A percentile compares a stretch with the other conserved stretches of the same genome.
Evolutionary conservation across 2,888 invertebrate genomes (phyloP).

Genomic region (Muscina levida): DNA sequence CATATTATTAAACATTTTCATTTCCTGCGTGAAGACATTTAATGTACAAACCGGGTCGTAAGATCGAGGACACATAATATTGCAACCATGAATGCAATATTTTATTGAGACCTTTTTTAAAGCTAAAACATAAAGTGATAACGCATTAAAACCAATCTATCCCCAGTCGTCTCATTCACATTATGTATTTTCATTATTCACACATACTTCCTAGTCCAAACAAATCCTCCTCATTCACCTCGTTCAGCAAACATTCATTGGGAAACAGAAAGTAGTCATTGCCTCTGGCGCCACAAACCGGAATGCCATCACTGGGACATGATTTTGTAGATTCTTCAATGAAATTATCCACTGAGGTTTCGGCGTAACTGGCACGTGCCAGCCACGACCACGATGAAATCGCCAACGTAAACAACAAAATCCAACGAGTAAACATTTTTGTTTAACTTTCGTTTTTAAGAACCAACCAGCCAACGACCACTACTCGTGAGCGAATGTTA

Average conservation of each 20-base stretch:
- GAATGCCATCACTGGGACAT: slow-evolving; percentile 70
- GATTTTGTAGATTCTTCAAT: slow-evolving; percentile 52
- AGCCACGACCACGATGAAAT: slow-evolving; percentile 45
- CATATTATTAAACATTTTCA: slow-evolving; percentile 69
- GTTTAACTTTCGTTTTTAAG: slow-evolving; percentile 32
- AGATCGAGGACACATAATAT: slow-evolving; percentile 66
- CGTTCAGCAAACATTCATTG: slow-evolving; percentile 71
- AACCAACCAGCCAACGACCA: not conserved
- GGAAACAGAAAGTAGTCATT: slow-evolving; percentile 70
- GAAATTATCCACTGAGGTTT: slow-evolving; percentile 31
- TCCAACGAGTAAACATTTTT: slow-evolving; percentile 51
- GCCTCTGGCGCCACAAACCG: slow-evolving; percentile 69
- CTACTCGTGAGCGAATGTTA: slow-evolving; percentile 30
- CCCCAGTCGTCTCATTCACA: no score
- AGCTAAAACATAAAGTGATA: slow-evolving; percentile 43
- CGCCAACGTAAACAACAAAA: slow-evolving; percentile 50
- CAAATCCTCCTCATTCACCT: slow-evolving; percentile 69
- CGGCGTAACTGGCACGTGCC: slow-evolving; percentile 21
- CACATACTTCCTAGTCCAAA: slow-evolving; percentile 54
- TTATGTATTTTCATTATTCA: no score
- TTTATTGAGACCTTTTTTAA: slow-evolving; percentile 60
- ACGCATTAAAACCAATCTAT: no score
- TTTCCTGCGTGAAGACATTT: slow-evolving; percentile 63
- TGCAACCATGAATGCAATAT: slow-evolving; percentile 68
- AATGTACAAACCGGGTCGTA: slow-evolving; percentile 69